Evolutionary conservation across 1,140 invertebrate genomes (phyloP), one percentile per base, ranked within the genome.

Genomic region (Phymastichus coffea): DNA sequence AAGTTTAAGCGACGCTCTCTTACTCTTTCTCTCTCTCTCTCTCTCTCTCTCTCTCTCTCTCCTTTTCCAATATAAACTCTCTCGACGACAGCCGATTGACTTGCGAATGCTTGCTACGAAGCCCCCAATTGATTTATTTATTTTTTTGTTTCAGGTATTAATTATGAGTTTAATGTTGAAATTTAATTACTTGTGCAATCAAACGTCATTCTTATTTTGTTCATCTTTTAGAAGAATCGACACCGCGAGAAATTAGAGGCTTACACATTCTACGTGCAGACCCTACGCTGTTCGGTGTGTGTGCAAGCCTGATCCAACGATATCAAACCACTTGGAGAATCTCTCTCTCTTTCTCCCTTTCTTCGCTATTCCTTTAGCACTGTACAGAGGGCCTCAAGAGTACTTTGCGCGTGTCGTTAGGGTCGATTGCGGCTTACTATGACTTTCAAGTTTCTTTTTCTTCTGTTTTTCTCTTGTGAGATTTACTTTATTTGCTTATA

Each of bases 171-270:
- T n/a, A n/a, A n/a, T n/a, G n/a, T n/a, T n/a, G n/a, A n/a, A n/a
- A n/a, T n/a, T n/a, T n/a, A n/a, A n/a, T n/a, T n/a, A n/a, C n/a
- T n/a, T n/a, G n/a, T n/a, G n/a, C n/a, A n/a, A n/a, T n/a, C n/a
- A n/a, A n/a, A n/a, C n/a, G n/a, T n/a, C n/a, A n/a, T n/a, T n/a
- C n/a, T n/a, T n/a, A n/a, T n/a, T n/a, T n/a, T n/a, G n/a, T n/a
- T n/a, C 70, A 75, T 78, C 73, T 78, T 79, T 78, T 73, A 70
- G 70, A n/a, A n/a, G n/a, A n/a, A n/a, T n/a, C n/a, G n/a, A n/a
- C n/a, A 69, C 72, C 70, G 66, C 70, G 67, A 78, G 75, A 79
- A 80, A 80, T 79, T 80, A 80, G 78, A 74, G 75, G 75, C 75
- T 80, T 79, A 77, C 70, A 69, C 23, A 38, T 54, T 33, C 15